Evolutionary conservation across 2,797 vertebrate genomes (phyloP), one percentile per base, ranked within the genome.

Genomic region (Cephalopachus bancanus): DNA sequence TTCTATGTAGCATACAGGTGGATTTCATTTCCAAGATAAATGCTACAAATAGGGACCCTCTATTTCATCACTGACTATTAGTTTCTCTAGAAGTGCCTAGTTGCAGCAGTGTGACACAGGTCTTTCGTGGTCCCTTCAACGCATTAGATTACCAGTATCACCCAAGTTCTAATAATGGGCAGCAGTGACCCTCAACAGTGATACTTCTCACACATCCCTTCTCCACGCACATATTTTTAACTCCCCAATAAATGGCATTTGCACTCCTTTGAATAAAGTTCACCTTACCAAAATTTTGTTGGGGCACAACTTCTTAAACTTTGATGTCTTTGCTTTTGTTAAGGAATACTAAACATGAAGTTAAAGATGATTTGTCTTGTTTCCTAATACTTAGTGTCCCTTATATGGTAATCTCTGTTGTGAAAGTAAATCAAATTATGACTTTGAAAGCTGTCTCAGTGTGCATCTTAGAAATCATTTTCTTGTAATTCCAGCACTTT

Each of bases 301-400:
- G 71, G 67, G 55, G 16, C 57, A 78, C 20, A 89, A 15, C 8
- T 49, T 86, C 67, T 79, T 74, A 80, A 83, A 74, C 79, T 60
- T 83, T 84, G 16, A 81, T 85, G 64, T 71, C 72, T 94, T 95
- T 94, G 20, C 17, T 87, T 93, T 96, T 83, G 30, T 65, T 95
- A 57, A 67, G 20, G 60, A 93, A 71, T 76, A 79, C 1, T 79
- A 6, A 9, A 10, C 20, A 16, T 83, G 90, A 88, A 71, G 22
- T 64, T 86, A 71, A 93, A 95, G 44, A 51, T 88, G 83, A 67
- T 65, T 93, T 80, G 78, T 75, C 37, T 81, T 78, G 2, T 91
- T 93, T 85, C 55, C 37, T 80, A 74, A 81, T 76, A 90, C 71
- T 89, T 91, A 62, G 51, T 81, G 71, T 89, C 22, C 91, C 9